Conservation (phyloP, 2,113 vertebrate species). For the Todiramphus chloris region DNA sequence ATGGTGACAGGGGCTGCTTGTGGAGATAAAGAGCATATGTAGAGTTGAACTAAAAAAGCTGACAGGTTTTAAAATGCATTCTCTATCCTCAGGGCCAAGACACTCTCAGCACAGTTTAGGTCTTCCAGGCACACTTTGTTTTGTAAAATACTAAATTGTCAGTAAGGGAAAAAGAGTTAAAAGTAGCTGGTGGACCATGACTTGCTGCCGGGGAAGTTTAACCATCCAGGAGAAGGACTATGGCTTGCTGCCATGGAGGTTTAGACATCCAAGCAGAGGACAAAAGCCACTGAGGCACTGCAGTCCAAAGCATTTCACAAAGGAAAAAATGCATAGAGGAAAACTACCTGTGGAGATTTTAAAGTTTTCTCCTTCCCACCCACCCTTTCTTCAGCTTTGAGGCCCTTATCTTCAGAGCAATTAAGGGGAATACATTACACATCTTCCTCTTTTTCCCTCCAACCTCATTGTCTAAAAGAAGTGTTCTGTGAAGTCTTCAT, state of each 20-base stretch:
- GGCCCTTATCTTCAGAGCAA: background rate
- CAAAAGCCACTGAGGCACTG: background rate
- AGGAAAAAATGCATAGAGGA: background rate
- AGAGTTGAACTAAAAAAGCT: background rate
- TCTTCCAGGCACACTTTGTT: background rate
- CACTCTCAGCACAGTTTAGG: background rate
- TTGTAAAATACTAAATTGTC: background rate
- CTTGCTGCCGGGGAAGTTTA: background rate
- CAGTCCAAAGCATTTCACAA: background rate
- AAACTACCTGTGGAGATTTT: background rate
- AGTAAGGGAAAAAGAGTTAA: background rate
- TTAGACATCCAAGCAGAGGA: background rate
- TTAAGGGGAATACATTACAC: background rate
- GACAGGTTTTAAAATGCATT: conserved; percentile 4
- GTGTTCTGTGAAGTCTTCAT: background rate
- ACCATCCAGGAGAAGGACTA: background rate
- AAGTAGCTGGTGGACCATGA: background rate
- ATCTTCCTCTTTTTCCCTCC: background rate
- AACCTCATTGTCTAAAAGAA: background rate
- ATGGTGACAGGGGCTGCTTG: background rate
- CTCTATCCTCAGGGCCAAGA: background rate
- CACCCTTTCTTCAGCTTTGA: background rate
- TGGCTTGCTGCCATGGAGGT: background rate
- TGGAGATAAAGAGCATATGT: background rate
- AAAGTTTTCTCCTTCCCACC: background rate